phyloP scores from a whole-genome alignment of 2,888 invertebrate species.

The Myathropa florea region DNA sequence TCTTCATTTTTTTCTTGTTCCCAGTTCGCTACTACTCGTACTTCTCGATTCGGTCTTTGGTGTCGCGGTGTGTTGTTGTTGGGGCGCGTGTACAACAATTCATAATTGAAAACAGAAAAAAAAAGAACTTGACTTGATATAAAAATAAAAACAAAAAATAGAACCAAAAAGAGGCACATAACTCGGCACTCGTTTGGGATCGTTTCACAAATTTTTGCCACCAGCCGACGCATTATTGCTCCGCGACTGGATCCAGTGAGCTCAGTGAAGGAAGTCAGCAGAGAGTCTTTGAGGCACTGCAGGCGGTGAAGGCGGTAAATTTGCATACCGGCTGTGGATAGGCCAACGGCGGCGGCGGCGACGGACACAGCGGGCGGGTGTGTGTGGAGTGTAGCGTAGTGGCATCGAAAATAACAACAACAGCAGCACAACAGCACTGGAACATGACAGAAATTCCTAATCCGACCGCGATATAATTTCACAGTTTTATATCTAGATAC shows the following conservation, averaged over 20 bases:
- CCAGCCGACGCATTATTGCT: background rate
- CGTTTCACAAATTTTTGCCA: constrained; percentile 29
- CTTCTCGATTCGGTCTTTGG: background rate
- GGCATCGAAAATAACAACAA: constrained; percentile 26
- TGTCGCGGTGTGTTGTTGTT: constrained; percentile 21
- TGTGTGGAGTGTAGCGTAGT: constrained; percentile 31
- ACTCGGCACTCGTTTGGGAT: constrained; percentile 54
- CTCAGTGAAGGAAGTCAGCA: constrained; percentile 43
- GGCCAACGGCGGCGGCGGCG: no score
- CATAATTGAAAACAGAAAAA: constrained; percentile 44
- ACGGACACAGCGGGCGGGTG: constrained; percentile 31
- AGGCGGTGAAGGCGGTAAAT: constrained; percentile 57
- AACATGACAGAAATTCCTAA: constrained; percentile 71
- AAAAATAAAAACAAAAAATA: constrained; percentile 17
- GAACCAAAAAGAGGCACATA: constrained; percentile 17
- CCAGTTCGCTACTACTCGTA: constrained; percentile 9
- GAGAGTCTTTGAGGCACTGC: constrained; percentile 33
- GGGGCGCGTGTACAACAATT: constrained; percentile 46
- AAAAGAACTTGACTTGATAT: constrained; percentile 9
- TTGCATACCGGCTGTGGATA: constrained; percentile 60
- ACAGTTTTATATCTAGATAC: constrained; percentile 61
- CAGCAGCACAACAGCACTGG: constrained; percentile 46
- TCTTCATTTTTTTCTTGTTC: constrained; percentile 8
- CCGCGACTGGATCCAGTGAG: background rate
- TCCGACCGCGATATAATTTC: constrained; percentile 67